These are phyloP conservation scores for Vulpes lagopus DNA, from an alignment of 2,113 vertebrate species.

Conservation along the genomic window DNA sequence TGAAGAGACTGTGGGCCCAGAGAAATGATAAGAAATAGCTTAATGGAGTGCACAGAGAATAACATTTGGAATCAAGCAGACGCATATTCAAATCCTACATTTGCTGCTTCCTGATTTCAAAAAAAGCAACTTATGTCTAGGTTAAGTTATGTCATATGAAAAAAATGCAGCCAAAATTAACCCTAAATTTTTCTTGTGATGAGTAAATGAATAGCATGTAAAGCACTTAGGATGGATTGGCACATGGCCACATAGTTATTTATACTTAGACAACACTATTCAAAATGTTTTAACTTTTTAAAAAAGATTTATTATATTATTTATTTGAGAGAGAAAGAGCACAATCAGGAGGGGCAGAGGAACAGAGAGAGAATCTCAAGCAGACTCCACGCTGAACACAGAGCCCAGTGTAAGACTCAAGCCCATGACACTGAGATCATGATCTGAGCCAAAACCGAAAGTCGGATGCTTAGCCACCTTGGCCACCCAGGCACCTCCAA, in stretches of 20 bases:
- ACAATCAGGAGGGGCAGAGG: not conserved
- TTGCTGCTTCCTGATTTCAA: not conserved
- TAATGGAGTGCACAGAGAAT: not conserved
- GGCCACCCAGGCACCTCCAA: too few relatives aligned
- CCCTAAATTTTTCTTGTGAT: not conserved
- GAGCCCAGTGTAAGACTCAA: not conserved
- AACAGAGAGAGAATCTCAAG: not conserved
- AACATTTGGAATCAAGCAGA: not conserved
- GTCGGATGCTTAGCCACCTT: not conserved
- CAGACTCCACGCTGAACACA: not conserved
- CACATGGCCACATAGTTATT: not conserved
- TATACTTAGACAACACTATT: not conserved
- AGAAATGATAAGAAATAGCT: not conserved
- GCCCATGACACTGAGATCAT: not conserved
- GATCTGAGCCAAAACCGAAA: not conserved
- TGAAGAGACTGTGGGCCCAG: not conserved
- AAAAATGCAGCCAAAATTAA: not conserved
- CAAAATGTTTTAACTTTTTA: not conserved
- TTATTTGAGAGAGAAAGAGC: not conserved
- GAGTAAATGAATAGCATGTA: not conserved
- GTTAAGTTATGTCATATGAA: not conserved
- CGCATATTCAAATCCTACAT: not conserved
- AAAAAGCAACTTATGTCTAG: not conserved
- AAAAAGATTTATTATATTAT: not conserved
- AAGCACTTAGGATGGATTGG: not conserved